Percentiles rank a stretch among this genome's conserved stretches.
These are phyloP conservation scores for Ranitomeya variabilis DNA, from an alignment of 2,113 vertebrate genomes.

Conservation along the genomic window DNA sequence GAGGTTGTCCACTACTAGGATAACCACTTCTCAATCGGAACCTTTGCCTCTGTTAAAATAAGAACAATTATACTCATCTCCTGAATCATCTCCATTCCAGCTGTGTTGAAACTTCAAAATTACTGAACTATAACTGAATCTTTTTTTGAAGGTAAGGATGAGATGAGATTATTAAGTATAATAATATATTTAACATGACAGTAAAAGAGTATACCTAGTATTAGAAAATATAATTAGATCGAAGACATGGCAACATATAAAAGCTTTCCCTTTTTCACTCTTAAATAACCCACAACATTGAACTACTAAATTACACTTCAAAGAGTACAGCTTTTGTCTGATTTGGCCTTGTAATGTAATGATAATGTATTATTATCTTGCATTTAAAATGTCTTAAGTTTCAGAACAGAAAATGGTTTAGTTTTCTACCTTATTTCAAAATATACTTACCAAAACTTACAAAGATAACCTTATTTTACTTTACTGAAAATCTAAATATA, in stretches of 20 bases:
- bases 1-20: too few species aligned
- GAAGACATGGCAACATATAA: neutral
- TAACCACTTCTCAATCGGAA: too few species aligned
- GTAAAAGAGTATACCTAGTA: neutral
- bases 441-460: neutral
- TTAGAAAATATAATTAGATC: neutral
- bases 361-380: neutral
- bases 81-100: too few species aligned
- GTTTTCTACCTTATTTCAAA: neutral
- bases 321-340: neutral
- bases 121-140: neutral
- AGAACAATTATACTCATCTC: too few species aligned
- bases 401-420: neutral
- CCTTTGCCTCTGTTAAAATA: too few species aligned
- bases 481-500: neutral
- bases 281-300: neutral
- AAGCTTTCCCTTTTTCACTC: conserved; percentile 15
- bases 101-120: neutral
- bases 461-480: neutral
- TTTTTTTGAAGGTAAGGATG: neutral
- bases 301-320: conserved; percentile 8
- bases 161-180: neutral
- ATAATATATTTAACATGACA: neutral
- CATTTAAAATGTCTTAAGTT: neutral
- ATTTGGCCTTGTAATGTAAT: neutral